phyloP scores from a whole-genome alignment of 2,888 invertebrate genomes.

The Azorinus chamasolen region DNA sequence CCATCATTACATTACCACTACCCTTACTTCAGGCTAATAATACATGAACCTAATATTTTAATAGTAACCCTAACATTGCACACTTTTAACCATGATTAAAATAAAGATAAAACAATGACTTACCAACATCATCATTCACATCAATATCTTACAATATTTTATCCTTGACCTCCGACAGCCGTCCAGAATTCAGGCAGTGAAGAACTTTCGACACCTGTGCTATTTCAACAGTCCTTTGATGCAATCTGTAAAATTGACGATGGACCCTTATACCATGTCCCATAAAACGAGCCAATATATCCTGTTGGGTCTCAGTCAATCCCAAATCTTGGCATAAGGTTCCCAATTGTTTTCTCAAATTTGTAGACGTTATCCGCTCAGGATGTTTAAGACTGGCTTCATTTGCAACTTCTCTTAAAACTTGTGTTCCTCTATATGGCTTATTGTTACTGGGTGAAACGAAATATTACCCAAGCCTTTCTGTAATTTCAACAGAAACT shows the following conservation, averaged over 20 bases:
- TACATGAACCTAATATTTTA: no score
- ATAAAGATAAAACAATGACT: not conserved
- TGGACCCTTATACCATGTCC: slow-evolving; percentile 49
- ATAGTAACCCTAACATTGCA: no score
- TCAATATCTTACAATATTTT: slow-evolving; percentile 3
- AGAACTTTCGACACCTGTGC: slow-evolving; percentile 42
- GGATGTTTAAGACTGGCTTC: slow-evolving; percentile 17
- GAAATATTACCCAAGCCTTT: slow-evolving; percentile 8
- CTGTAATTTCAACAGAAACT: slow-evolving; percentile 24
- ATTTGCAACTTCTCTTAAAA: slow-evolving; percentile 16
- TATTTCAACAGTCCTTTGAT: slow-evolving; percentile 27
- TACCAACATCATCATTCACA: slow-evolving; percentile 2
- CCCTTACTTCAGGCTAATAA: no score
- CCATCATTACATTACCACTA: no score
- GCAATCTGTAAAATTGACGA: slow-evolving; percentile 25
- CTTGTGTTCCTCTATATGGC: slow-evolving; percentile 33
- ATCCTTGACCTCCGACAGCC: not conserved
- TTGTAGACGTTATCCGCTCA: slow-evolving; percentile 31
- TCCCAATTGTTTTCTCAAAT: slow-evolving; percentile 37
- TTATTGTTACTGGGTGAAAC: not conserved
- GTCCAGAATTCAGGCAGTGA: slow-evolving; percentile 21
- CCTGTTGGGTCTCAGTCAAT: slow-evolving; percentile 28
- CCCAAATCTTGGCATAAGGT: slow-evolving; percentile 33
- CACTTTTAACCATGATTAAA: not conserved
- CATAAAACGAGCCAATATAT: slow-evolving; percentile 41